Percentiles rank a stretch among this genome's conserved stretches.
phyloP scores from a whole-genome alignment of 1,140 invertebrate genomes.

The Nylanderia fulva region DNA sequence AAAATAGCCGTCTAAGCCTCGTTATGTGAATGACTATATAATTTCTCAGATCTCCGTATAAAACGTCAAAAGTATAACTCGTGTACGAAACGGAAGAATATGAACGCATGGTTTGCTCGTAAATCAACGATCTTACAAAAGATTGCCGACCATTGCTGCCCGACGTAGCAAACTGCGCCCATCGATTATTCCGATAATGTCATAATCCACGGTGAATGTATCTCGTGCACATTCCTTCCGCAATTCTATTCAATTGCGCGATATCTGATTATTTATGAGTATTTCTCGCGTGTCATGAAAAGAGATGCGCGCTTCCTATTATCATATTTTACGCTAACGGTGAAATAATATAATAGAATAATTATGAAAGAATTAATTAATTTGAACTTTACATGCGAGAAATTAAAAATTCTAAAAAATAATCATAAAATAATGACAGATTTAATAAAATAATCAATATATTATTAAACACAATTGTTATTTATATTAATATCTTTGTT shows the following conservation, averaged over 20 bases:
- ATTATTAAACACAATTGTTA: too few relatives aligned
- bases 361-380: neutral
- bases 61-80: slow-evolving; percentile 42
- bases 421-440: neutral
- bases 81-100: slow-evolving; percentile 17
- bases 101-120: slow-evolving; percentile 46
- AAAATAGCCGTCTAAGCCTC: slow-evolving; percentile 13
- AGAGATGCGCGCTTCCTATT: too few relatives aligned
- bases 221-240: neutral
- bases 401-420: neutral
- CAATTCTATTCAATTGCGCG: slow-evolving; percentile 1
- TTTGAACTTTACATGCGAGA: too few relatives aligned
- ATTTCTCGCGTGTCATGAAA: neutral
- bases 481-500: too few relatives aligned
- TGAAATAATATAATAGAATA: neutral
- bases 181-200: slow-evolving; percentile 71
- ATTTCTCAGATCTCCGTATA: slow-evolving; percentile 55
- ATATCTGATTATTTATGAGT: slow-evolving; percentile 15
- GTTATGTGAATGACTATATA: slow-evolving; percentile 44
- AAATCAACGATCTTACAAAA: slow-evolving; percentile 66
- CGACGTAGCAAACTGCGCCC: slow-evolving; percentile 65
- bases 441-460: neutral
- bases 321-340: neutral
- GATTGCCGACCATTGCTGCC: slow-evolving; percentile 34
- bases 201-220: slow-evolving; percentile 54